Percentiles rank a stretch among this genome's conserved stretches.
These are phyloP conservation scores for Agrotis puta DNA, from an alignment of 2,888 invertebrate genomes.

Conservation along the genomic window DNA sequence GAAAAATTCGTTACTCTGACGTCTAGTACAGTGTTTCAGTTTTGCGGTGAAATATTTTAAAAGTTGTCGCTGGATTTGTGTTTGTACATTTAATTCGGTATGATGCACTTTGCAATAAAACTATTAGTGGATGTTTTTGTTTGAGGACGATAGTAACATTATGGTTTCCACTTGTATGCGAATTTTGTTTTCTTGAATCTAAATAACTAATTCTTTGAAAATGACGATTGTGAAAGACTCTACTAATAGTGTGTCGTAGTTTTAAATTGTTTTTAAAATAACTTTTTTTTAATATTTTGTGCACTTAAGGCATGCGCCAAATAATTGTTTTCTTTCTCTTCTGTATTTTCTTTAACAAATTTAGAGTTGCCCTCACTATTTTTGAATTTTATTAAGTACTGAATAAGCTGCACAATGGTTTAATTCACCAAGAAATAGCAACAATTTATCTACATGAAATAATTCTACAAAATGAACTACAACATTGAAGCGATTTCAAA, in stretches of 20 bases:
- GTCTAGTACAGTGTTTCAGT: constrained; percentile 82
- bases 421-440: not conserved
- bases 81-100: constrained; percentile 35
- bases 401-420: not conserved
- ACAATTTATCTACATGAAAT: not conserved
- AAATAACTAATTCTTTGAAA: not conserved
- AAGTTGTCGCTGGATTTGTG: constrained; percentile 50
- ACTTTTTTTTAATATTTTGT: too few species aligned
- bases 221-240: constrained; percentile 5
- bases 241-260: too few species aligned
- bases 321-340: too few species aligned
- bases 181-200: not conserved
- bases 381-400: too few species aligned
- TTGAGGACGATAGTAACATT: not conserved
- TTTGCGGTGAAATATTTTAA: constrained; percentile 73
- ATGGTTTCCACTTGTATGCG: constrained; percentile 5
- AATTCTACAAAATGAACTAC: constrained; percentile 7
- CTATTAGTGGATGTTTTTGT: constrained; percentile 16
- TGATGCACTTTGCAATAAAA: constrained; percentile 46
- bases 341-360: not conserved
- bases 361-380: not conserved
- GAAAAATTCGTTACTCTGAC: constrained; percentile 88
- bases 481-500: constrained; percentile 20
- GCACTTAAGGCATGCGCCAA: too few species aligned
- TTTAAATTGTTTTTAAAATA: too few species aligned